Evolutionary conservation across 2,797 vertebrate genomes (phyloP).

Genomic region (Rhinoraja longicauda): DNA sequence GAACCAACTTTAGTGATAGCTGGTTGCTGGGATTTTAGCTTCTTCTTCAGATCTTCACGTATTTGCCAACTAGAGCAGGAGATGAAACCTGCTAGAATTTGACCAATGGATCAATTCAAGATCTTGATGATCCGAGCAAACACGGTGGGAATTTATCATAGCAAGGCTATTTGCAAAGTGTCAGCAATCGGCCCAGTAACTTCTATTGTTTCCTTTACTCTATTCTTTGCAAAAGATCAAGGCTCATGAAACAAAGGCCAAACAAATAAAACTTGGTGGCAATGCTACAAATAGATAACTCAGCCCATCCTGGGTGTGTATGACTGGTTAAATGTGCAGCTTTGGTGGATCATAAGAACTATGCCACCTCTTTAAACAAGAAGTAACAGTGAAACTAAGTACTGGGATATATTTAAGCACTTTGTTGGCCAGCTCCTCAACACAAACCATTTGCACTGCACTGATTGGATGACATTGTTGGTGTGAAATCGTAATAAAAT

Average conservation of each 20-base stretch:
- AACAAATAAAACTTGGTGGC: not conserved
- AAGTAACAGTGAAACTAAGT: not conserved
- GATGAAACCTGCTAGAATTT: not conserved
- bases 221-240: conserved; percentile 14
- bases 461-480: not conserved
- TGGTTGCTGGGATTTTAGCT: not conserved
- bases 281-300: not conserved
- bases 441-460: not conserved
- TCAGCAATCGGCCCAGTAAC: not conserved
- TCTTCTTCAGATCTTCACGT: not conserved
- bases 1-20: not conserved
- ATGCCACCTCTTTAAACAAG: conserved; percentile 28
- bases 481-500: not conserved
- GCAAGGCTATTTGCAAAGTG: not conserved
- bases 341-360: not conserved
- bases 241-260: conserved; percentile 5
- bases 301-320: not conserved
- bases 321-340: not conserved
- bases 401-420: conserved; percentile 4
- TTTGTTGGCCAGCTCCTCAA: not conserved
- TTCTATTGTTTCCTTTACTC: not conserved
- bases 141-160: not conserved
- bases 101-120: not conserved
- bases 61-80: not conserved
- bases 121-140: not conserved